These are phyloP conservation scores for Elmis aenea DNA, from an alignment of 2,888 invertebrate species.

Conservation along the genomic window DNA sequence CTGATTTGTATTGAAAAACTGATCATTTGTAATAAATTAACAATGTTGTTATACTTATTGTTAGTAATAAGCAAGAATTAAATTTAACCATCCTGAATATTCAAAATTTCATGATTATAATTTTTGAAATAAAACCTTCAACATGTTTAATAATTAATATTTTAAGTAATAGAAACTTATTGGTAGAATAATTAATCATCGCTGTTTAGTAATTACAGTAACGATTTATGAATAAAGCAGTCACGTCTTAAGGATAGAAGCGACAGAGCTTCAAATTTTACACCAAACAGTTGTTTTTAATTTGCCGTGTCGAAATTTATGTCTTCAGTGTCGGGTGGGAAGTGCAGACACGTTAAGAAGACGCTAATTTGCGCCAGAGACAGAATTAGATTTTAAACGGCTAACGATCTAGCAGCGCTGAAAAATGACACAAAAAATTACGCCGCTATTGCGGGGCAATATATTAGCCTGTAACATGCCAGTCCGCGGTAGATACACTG, in stretches of 20 bases:
- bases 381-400: conserved; percentile 49
- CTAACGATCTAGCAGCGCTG: conserved; percentile 45
- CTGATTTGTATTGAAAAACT: too few species aligned
- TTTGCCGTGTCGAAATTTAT: conserved; percentile 48
- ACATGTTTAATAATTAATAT: too few species aligned
- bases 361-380: conserved; percentile 47
- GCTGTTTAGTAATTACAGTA: too few species aligned
- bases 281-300: conserved; percentile 47
- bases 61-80: too few species aligned
- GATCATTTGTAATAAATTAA: too few species aligned
- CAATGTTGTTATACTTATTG: too few species aligned
- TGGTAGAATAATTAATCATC: too few species aligned
- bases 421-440: conserved; percentile 41
- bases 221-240: too few species aligned
- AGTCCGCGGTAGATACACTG: conserved; percentile 26
- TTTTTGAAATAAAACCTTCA: too few species aligned
- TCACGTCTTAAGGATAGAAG: conserved; percentile 10
- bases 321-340: conserved; percentile 38
- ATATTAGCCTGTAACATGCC: conserved; percentile 31
- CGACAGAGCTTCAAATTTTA: conserved; percentile 35
- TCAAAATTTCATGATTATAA: too few species aligned
- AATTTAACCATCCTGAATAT: too few species aligned
- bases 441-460: conserved; percentile 30
- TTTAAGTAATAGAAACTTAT: too few species aligned
- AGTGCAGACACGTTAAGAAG: conserved; percentile 43